Base-by-base conservation (phyloP, 2,888 invertebrate genomes). In the Chymomyza fuscimana region DNA sequence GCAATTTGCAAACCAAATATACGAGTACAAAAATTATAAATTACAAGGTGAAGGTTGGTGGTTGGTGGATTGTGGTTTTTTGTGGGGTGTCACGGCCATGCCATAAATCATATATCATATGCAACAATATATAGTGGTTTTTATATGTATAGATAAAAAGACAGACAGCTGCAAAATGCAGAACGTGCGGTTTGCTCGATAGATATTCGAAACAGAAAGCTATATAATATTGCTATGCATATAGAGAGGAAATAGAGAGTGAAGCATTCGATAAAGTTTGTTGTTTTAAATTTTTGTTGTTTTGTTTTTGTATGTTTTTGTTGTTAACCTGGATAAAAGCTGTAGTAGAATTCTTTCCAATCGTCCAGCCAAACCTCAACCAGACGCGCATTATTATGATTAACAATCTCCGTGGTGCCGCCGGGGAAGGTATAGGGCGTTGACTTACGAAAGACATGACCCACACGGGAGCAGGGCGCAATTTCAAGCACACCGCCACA, bases 281-380 rank as follows among this genome's bases (percentile, higher is more conserved):
- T 58, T 58, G 22, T 19, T 22, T 58, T 22, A 46, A 50, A 19
- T 58, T 58, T 63, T 72, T 54, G 63, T 52, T 69, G 67, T 69
- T 66, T 74, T 65, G 50, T 69, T 69, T 72, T 9, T 65, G 63
- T 73, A 58, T 73, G 40, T 64, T 69, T 73, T 62, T 71, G 50
- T 70, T 77, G 75, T 88, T 92, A 93, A 97, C 98, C 97, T 96
- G 98, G 98, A 94, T 98, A 98, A 94, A 98, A 97, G 94, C 96
- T 97, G 96, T 97, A 98, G 96, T 97, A 98, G 95, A 98, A 98
- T 92, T 97, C 96, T 94, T 97, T 97, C 96, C 99, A 99, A 91
- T 98, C 97, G 94, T 99, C 99, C 93, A 99, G 95, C 99, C 99
- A 99, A 89, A 99, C 99, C 93, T 98, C 98, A 81, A 98, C 99